Evolutionary conservation across 2,797 vertebrate species (phyloP), one percentile per base, ranked within the genome.

Genomic region (Sebastes trivittatus): DNA sequence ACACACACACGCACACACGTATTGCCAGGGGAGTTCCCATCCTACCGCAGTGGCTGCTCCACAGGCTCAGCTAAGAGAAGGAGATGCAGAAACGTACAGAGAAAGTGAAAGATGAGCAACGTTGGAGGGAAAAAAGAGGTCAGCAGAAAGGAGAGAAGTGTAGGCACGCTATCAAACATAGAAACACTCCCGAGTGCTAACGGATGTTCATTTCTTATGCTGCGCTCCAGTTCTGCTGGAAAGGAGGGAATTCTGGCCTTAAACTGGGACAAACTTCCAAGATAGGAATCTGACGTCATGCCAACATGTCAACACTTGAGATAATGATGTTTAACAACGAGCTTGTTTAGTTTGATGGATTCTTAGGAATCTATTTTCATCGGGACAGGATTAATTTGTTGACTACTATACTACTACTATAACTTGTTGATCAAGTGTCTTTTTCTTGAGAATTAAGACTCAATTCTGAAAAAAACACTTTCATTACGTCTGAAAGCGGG

Each of bases 1-100:
- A 1, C 25, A 27, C 25, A 27, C 25, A 78, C 80, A 82, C 81
- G 82, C 83, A 90, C 88, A 87, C 85, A 90, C 73, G 55, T 72
- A 92, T 85, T 86, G 91, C 82, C 93, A 95, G 94, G 89, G 89
- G 90, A 93, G 94, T 94, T 91, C 92, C 94, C 90, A 89, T 96
- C 96, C 96, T 96, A 96, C 96, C 96, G 95, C 95, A 95, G 93
- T 82, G 95, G 92, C 91, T 95, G 95, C 92, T 96, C 96, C 96
- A 95, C 91, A 92, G 95, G 95, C 93, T 96, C 96, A 93, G 96
- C 96, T 96, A 93, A 91, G 94, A 95, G 91, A 95, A 81, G 84
- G 88, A 93, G 90, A 95, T 73, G 94, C 92, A 95, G 94, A 95
- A 92, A 95, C 70, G 93, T 83, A 94, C 85, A 96, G 92, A 95